A percentile compares a stretch with the other conserved stretches of the same genome.
Evolutionary conservation across 2,797 vertebrate species (phyloP).

Genomic region (Gymnothorax reevesii): DNA sequence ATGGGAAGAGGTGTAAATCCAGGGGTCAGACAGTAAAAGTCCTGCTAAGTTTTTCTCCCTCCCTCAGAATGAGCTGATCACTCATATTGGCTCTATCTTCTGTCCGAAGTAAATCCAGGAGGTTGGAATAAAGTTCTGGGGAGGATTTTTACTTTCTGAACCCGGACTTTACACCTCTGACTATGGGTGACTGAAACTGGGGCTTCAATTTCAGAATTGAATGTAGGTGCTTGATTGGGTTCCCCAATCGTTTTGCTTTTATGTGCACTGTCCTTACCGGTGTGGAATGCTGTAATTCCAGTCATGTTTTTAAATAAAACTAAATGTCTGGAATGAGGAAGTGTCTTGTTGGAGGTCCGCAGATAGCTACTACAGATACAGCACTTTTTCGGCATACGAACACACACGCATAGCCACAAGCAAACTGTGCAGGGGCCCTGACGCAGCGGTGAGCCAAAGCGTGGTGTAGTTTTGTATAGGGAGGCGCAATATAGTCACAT

Average conservation of each 20-base stretch:
- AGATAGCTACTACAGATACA: neutral
- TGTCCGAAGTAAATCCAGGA: too few relatives aligned
- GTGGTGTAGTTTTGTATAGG: neutral
- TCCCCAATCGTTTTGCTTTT: too few relatives aligned
- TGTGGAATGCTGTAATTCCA: neutral
- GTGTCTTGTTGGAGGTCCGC: neutral
- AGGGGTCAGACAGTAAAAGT: too few relatives aligned
- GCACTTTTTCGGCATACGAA: neutral
- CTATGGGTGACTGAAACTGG: neutral
- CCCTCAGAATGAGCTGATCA: too few relatives aligned
- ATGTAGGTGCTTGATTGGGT: neutral
- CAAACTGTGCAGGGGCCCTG: neutral
- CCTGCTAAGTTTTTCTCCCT: too few relatives aligned
- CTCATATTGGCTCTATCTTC: too few relatives aligned
- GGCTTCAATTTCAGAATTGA: neutral
- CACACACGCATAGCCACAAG: too few relatives aligned
- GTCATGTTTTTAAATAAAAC: neutral
- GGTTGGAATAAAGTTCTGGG: too few relatives aligned
- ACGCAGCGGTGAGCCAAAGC: neutral
- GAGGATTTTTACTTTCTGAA: too few relatives aligned
- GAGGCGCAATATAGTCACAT: neutral
- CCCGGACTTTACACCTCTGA: too few relatives aligned
- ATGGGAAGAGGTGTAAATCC: too few relatives aligned
- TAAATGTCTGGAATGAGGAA: neutral
- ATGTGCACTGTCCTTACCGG: neutral